Evolutionary conservation across 2,888 invertebrate genomes (phyloP), one percentile per base, ranked within the genome.

Genomic region (Heliconius ismenius): DNA sequence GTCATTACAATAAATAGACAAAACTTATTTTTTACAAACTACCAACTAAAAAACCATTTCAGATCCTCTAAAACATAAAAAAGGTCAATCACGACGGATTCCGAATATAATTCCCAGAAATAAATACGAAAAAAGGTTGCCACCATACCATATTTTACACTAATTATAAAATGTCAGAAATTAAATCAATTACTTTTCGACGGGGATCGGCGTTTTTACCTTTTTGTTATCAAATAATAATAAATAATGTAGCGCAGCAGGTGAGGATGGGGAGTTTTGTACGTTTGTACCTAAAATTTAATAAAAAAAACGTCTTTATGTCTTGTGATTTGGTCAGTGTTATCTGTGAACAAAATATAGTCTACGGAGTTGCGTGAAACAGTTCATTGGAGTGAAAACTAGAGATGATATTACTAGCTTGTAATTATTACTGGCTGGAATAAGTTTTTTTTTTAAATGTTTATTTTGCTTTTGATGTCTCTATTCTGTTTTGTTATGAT

Each of bases 341-440:
- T 92, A 92, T 92, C 92, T 91, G 87, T 88, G 86, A 86, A 92
- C 92, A 92, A 90, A 92, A 91, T 92, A 90, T 89, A 88, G 85
- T 84, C 85, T 90, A 87, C 87, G 83, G 86, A 86, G 85, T 87
- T 89, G 89, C 92, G 92, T 93, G 92, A 92, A 92, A 92, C 92
- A 90, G 92, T 88, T 86, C 82, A 82, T 81, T 80, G 79, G 76
- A 32, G 78, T 83, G 88, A 78, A n/a, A 77, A 9, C 78, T 79
- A 81, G 88, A 89, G 92, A 32, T 86, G 88, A 73, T 84, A 76
- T 15, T 62, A 67, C 65, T 24, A 4, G 6, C 13, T 24, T 24
- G 21, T 0, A 1, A n/a, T 39, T 39, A 36, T n/a, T n/a, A 39
- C 21, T 54, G 49, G 28, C 15, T 24, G 4, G 24, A 2, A 6